Evolutionary conservation across 2,113 vertebrate species (phyloP).

Genomic region (Macaca fascicularis): DNA sequence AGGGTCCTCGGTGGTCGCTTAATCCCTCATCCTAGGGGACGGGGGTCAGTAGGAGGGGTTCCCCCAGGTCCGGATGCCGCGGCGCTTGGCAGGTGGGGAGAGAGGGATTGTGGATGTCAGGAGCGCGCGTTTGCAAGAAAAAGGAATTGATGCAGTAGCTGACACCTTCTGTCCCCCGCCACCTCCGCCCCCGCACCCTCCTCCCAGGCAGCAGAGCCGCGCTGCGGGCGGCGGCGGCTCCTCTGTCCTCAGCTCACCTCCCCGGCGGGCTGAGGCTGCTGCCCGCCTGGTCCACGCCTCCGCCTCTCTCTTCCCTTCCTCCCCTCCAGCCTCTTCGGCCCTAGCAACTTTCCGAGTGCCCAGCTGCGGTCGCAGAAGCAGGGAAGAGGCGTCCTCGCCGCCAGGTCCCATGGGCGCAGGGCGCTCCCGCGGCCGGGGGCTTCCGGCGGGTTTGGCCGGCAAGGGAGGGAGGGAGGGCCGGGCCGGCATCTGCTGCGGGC

Average conservation of each 20-base stretch:
- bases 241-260: conserved; percentile 73
- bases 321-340: conserved; percentile 30
- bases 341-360: conserved; percentile 68
- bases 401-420: not conserved
- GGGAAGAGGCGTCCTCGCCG: not conserved
- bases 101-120: not conserved
- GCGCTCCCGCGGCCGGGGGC: not conserved
- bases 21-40: not conserved
- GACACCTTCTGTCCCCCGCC: conserved; percentile 67
- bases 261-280: conserved; percentile 50
- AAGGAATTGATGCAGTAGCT: conserved; percentile 44
- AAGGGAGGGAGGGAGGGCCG: not conserved
- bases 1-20: not conserved
- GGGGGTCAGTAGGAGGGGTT: not conserved
- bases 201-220: conserved; percentile 26
- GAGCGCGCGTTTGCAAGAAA: conserved; percentile 42
- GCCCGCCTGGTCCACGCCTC: conserved; percentile 66
- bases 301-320: conserved; percentile 42
- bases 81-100: conserved; percentile 36
- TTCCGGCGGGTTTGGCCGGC: not conserved
- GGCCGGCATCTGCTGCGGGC: conserved; percentile 48
- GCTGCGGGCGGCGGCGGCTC: conserved; percentile 53
- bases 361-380: not conserved
- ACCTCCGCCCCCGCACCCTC: conserved; percentile 61
- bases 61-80: not conserved